Conservation (phyloP, 2,888 invertebrate species). For the Scaptomyza polygonia region DNA sequence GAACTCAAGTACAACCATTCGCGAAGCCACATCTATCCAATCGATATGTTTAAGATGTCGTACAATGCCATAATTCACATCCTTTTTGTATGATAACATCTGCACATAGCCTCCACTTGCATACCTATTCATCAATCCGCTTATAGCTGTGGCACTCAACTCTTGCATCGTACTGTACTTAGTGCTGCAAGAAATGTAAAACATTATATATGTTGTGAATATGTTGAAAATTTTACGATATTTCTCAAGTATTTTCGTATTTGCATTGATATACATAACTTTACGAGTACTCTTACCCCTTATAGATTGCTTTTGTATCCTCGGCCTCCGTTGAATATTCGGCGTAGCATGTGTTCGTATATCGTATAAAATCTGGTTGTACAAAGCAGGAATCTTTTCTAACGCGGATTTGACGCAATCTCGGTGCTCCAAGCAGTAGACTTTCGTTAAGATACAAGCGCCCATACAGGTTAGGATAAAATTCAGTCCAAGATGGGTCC, state of each 20-base stretch:
- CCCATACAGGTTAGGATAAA: background rate
- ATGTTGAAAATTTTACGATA: no score
- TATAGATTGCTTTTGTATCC: slow-evolving; percentile 30
- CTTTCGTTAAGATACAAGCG: slow-evolving; percentile 85
- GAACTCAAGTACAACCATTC: slow-evolving; percentile 89
- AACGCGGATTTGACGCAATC: slow-evolving; percentile 86
- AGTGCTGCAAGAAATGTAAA: slow-evolving; percentile 22
- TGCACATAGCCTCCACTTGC: slow-evolving; percentile 86
- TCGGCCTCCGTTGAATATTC: slow-evolving; percentile 85
- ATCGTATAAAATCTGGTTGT: slow-evolving; percentile 86
- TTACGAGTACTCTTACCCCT: slow-evolving; percentile 19
- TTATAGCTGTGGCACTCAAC: slow-evolving; percentile 83
- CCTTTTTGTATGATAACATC: slow-evolving; percentile 84
- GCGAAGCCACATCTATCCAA: slow-evolving; percentile 89
- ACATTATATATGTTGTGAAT: background rate
- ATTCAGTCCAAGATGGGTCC: background rate
- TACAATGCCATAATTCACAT: slow-evolving; percentile 84
- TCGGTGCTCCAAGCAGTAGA: slow-evolving; percentile 86
- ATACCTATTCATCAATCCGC: slow-evolving; percentile 85
- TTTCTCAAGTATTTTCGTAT: no score
- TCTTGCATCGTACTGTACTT: slow-evolving; percentile 66
- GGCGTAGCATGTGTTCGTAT: slow-evolving; percentile 87
- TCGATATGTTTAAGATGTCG: slow-evolving; percentile 85
- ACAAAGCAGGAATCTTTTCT: slow-evolving; percentile 87
- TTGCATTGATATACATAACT: no score